A percentile compares a stretch with the other conserved stretches of the same genome.
These are phyloP conservation scores for Nasonia longicornis DNA, from an alignment of 1,140 invertebrate species.

Conservation along the genomic window DNA sequence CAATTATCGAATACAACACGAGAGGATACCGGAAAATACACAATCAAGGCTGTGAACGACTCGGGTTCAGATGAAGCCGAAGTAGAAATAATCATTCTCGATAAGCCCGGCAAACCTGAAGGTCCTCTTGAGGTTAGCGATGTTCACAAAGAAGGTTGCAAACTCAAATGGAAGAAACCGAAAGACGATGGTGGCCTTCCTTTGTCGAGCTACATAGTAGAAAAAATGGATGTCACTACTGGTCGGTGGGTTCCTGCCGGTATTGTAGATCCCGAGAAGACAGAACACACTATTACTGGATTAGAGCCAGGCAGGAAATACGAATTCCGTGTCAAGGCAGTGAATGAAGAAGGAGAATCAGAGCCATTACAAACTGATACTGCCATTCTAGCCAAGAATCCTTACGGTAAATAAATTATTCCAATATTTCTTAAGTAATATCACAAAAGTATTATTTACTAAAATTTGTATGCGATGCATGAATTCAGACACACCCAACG, in stretches of 20 bases:
- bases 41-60: conserved; percentile 90
- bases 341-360: conserved; percentile 96
- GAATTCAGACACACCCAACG: conserved; percentile 79
- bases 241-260: conserved; percentile 91
- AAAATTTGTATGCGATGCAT: conserved; percentile 1
- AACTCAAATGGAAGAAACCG: conserved; percentile 94
- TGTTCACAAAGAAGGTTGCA: conserved; percentile 95
- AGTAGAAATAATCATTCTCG: conserved; percentile 93
- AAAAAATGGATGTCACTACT: conserved; percentile 91
- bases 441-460: neutral
- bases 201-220: conserved; percentile 88
- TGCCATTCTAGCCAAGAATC: conserved; percentile 93
- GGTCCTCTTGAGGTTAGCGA: conserved; percentile 93
- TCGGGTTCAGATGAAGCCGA: conserved; percentile 94
- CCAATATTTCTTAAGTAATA: neutral
- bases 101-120: conserved; percentile 94
- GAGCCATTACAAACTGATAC: conserved; percentile 91
- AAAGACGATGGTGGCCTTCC: conserved; percentile 96
- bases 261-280: conserved; percentile 88
- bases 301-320: conserved; percentile 94
- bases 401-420: conserved; percentile 77
- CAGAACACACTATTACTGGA: conserved; percentile 87
- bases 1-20: conserved; percentile 84
- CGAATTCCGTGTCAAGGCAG: conserved; percentile 93
- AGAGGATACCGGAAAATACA: conserved; percentile 91